Evolutionary conservation across 2,113 vertebrate genomes (phyloP).

Genomic region (Toxostoma redivivum): DNA sequence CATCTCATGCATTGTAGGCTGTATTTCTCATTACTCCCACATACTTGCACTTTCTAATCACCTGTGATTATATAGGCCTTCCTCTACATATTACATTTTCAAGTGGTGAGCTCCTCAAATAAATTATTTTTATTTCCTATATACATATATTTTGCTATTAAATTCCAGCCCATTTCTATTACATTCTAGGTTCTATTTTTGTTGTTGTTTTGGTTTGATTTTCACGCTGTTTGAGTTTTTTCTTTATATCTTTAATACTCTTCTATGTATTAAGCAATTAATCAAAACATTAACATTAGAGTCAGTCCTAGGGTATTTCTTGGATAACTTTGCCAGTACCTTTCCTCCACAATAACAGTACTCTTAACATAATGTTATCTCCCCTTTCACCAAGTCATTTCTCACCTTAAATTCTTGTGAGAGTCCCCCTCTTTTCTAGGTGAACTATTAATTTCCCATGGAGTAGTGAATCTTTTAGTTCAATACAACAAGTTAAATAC

Average conservation of each 20-base stretch:
- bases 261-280: not conserved
- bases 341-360: not conserved
- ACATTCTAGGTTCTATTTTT: not conserved
- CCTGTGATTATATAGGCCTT: not conserved
- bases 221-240: not conserved
- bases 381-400: not conserved
- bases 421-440: not conserved
- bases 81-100: not conserved
- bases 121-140: not conserved
- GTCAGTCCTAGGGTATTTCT: not conserved
- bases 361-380: not conserved
- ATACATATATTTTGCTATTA: not conserved
- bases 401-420: not conserved
- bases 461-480: not conserved
- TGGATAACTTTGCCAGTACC: not conserved
- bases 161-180: not conserved
- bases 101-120: not conserved
- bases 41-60: not conserved
- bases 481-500: not conserved
- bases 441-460: not conserved
- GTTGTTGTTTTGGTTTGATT: not conserved
- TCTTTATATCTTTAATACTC: not conserved
- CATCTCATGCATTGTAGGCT: not conserved
- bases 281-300: not conserved
- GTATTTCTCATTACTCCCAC: not conserved